Percentiles rank a stretch among this genome's conserved stretches.
phyloP scores from a whole-genome alignment of 2,113 vertebrate species.

The Bettongia penicillata region DNA sequence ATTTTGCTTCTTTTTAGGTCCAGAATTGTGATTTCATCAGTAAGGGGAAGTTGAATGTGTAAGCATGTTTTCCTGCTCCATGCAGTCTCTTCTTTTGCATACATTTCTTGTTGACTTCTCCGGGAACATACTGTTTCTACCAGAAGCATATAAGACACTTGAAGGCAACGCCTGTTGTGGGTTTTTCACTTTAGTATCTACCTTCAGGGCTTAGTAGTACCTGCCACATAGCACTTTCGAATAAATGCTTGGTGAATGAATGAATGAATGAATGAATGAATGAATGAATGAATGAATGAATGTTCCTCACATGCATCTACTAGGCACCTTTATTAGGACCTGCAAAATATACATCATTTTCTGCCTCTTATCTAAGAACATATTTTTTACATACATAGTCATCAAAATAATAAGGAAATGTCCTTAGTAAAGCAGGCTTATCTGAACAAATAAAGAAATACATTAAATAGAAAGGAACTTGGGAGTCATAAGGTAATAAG shows the following conservation, averaged over 20 bases:
- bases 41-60: not conserved
- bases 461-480: not conserved
- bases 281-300: not conserved
- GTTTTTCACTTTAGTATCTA: not conserved
- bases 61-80: not conserved
- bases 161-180: not conserved
- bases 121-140: not conserved
- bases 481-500: not conserved
- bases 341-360: not conserved
- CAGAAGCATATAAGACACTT: not conserved
- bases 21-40: not conserved
- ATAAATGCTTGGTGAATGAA: not conserved
- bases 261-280: not conserved
- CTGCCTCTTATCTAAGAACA: not conserved
- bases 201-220: not conserved
- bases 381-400: not conserved
- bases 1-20: not conserved
- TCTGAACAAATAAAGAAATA: not conserved
- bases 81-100: not conserved
- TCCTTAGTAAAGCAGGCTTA: not conserved
- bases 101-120: not conserved
- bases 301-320: not conserved
- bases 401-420: not conserved
- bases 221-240: not conserved
- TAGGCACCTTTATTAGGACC: not conserved